These are phyloP conservation scores for Percopsis transmontana DNA, from an alignment of 2,113 vertebrate species.

Conservation along the genomic window DNA sequence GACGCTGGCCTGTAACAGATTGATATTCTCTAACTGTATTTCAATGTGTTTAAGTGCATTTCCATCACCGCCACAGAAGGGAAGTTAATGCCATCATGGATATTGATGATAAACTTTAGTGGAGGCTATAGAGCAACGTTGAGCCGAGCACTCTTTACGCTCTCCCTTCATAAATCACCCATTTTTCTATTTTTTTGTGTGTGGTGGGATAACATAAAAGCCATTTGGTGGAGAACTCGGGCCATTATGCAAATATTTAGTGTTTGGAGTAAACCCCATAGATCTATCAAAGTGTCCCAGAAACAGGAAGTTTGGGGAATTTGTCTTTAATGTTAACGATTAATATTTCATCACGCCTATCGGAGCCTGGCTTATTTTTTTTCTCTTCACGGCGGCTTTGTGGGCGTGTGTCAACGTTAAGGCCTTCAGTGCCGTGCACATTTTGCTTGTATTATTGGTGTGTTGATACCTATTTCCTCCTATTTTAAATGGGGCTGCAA, in stretches of 20 bases:
- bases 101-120: conserved; percentile 67
- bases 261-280: conserved; percentile 70
- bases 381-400: conserved; percentile 31
- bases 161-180: conserved; percentile 66
- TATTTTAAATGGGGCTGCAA: too few relatives aligned
- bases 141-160: conserved; percentile 54
- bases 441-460: conserved; percentile 20
- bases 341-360: conserved; percentile 75
- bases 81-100: conserved; percentile 66
- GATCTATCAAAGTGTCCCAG: conserved; percentile 67
- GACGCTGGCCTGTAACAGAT: conserved; percentile 58
- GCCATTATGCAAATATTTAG: conserved; percentile 75
- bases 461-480: too few relatives aligned
- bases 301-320: conserved; percentile 71
- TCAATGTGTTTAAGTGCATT: conserved; percentile 64
- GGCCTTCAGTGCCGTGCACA: not conserved
- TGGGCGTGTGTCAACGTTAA: not conserved
- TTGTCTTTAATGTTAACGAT: conserved; percentile 71
- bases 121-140: conserved; percentile 54
- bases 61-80: conserved; percentile 61
- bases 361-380: conserved; percentile 65
- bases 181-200: conserved; percentile 34
- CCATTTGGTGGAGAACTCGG: conserved; percentile 68
- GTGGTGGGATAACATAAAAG: conserved; percentile 60
- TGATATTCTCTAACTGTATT: conserved; percentile 61